phyloP scores from a whole-genome alignment of 1,140 invertebrate species.

The Nylanderia fulva region DNA sequence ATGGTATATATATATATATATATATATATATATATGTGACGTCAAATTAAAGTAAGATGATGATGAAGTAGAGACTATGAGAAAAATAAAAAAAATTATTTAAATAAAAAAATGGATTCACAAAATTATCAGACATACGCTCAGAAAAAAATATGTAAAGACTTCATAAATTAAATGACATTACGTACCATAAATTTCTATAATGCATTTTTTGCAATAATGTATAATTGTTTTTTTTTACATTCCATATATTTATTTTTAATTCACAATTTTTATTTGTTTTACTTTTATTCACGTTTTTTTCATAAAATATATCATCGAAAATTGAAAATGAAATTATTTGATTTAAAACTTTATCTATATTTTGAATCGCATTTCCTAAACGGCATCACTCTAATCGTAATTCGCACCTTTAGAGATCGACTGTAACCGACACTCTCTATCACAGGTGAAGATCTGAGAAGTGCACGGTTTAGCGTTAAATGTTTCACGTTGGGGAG shows the following conservation, averaged over 20 bases:
- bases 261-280: too few species aligned
- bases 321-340: background rate
- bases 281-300: too few species aligned
- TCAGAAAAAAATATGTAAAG: background rate
- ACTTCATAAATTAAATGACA: background rate
- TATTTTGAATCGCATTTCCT: background rate
- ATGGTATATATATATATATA: too few species aligned
- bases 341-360: background rate
- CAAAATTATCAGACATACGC: background rate
- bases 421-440: background rate
- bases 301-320: background rate
- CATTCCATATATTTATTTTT: too few species aligned
- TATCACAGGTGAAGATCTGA: background rate
- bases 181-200: too few species aligned
- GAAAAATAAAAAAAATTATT: background rate
- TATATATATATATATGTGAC: too few species aligned
- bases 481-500: background rate
- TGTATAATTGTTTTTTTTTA: too few species aligned
- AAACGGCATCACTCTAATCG: background rate
- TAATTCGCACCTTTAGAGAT: background rate
- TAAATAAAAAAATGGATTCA: background rate
- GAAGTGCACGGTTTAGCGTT: background rate
- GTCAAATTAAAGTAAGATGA: background rate
- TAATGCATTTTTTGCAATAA: too few species aligned
- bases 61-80: background rate